phyloP scores from a whole-genome alignment of 2,888 invertebrate species.

The Polia nebulosa region DNA sequence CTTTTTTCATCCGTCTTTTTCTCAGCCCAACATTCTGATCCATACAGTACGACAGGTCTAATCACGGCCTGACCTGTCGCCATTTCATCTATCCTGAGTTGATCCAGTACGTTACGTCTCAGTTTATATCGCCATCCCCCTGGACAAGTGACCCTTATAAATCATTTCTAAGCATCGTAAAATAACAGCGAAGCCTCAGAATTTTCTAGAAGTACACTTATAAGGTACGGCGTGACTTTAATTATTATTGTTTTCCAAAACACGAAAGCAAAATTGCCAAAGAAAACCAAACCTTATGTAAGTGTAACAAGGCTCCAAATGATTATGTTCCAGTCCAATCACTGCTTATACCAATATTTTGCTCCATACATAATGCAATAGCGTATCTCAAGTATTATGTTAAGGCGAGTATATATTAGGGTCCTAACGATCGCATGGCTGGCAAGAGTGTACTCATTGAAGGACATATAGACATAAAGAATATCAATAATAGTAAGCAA shows the following conservation, averaged over 20 bases:
- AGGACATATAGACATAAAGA: slow-evolving; percentile 48
- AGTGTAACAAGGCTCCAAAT: slow-evolving; percentile 29
- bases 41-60: too few relatives aligned
- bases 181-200: slow-evolving; percentile 17
- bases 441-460: slow-evolving; percentile 59
- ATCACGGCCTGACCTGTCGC: too few relatives aligned
- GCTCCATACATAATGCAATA: slow-evolving; percentile 67
- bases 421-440: slow-evolving; percentile 56
- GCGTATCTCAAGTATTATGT: slow-evolving; percentile 63
- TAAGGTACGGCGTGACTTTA: slow-evolving; percentile 39
- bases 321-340: slow-evolving; percentile 35
- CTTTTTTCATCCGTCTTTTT: too few relatives aligned
- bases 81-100: too few relatives aligned
- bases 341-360: slow-evolving; percentile 63
- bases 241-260: slow-evolving; percentile 48
- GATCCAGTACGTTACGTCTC: too few relatives aligned
- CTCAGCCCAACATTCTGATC: too few relatives aligned
- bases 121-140: too few relatives aligned
- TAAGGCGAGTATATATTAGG: slow-evolving; percentile 64
- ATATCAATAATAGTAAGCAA: slow-evolving; percentile 45
- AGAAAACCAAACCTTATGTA: slow-evolving; percentile 29
- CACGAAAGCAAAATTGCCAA: slow-evolving; percentile 16
- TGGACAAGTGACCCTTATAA: too few relatives aligned
- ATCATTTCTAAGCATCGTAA: slow-evolving; percentile 21
- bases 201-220: slow-evolving; percentile 31